Percentiles rank a stretch among this genome's conserved stretches.
Conservation (phyloP, 2,888 invertebrate genomes). For the Plemyria rubiginata region DNA sequence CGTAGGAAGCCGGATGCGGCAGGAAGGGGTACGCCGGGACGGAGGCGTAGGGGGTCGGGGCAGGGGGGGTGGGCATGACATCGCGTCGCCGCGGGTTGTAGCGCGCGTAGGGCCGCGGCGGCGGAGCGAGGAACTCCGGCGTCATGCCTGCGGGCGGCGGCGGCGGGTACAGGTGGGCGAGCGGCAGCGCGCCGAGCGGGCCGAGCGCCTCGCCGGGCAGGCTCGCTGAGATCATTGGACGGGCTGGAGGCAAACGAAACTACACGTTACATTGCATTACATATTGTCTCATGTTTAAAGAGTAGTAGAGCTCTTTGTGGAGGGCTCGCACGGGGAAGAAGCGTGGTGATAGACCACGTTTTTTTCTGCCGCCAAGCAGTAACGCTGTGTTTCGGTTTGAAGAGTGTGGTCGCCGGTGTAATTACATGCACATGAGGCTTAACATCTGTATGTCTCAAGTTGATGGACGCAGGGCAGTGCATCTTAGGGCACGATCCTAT, state of each 20-base stretch:
- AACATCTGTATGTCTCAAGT: too few relatives aligned
- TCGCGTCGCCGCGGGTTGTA: constrained; percentile 75
- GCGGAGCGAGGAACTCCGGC: constrained; percentile 87
- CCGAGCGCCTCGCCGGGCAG: constrained; percentile 87
- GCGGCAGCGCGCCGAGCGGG: constrained; percentile 84
- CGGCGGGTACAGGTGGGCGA: constrained; percentile 85
- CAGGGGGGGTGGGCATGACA: constrained; percentile 65
- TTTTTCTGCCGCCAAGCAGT: too few relatives aligned
- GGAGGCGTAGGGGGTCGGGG: constrained; percentile 65
- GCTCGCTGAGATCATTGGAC: constrained; percentile 88
- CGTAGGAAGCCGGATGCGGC: constrained; percentile 73
- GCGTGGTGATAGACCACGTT: too few relatives aligned
- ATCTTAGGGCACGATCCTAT: too few relatives aligned
- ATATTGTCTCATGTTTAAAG: too few relatives aligned
- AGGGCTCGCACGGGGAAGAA: too few relatives aligned
- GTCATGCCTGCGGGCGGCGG: constrained; percentile 78
- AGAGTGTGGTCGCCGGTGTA: too few relatives aligned
- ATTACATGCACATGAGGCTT: too few relatives aligned
- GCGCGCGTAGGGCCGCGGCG: constrained; percentile 86
- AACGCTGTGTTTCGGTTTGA: too few relatives aligned
- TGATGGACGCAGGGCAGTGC: too few relatives aligned
- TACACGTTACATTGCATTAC: constrained; percentile 11
- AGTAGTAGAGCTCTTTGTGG: too few relatives aligned
- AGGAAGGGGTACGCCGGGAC: constrained; percentile 77
- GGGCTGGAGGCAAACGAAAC: constrained; percentile 63